Evolutionary conservation across 2,797 vertebrate genomes (phyloP).

Genomic region (Molossus alvarezi): DNA sequence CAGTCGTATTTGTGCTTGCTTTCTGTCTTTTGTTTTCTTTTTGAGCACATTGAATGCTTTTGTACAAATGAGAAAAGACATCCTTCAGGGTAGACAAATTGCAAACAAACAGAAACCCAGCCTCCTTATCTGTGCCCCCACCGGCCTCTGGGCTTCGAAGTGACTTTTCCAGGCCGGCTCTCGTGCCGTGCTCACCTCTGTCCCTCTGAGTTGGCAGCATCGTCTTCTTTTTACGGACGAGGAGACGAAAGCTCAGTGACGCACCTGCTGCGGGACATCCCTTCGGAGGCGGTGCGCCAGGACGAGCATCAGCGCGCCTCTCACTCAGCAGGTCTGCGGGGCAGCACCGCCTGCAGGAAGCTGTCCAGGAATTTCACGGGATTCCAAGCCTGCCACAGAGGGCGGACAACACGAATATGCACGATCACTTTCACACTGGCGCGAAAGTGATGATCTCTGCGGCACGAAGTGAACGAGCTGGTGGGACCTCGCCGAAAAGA

Average conservation of each 20-base stretch:
- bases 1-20: not conserved
- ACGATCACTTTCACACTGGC: constrained; percentile 48
- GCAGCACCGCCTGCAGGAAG: not conserved
- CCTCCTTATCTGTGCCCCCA: not conserved
- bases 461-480: constrained; percentile 31
- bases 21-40: not conserved
- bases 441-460: not conserved
- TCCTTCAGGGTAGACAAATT: not conserved
- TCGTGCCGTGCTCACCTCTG: not conserved
- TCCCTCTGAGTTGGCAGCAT: not conserved
- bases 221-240: not conserved
- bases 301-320: not conserved
- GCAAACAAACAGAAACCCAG: not conserved
- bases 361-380: not conserved
- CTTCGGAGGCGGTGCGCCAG: not conserved
- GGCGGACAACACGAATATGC: not conserved
- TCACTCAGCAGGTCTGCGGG: not conserved
- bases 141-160: not conserved
- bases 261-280: not conserved
- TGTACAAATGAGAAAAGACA: not conserved
- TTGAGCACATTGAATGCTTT: not conserved
- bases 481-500: not conserved
- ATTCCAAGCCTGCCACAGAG: not conserved
- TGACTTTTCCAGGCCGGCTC: not conserved
- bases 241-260: not conserved